Conservation (phyloP, 2,888 invertebrate genomes). For the Eristalis tenax region DNA sequence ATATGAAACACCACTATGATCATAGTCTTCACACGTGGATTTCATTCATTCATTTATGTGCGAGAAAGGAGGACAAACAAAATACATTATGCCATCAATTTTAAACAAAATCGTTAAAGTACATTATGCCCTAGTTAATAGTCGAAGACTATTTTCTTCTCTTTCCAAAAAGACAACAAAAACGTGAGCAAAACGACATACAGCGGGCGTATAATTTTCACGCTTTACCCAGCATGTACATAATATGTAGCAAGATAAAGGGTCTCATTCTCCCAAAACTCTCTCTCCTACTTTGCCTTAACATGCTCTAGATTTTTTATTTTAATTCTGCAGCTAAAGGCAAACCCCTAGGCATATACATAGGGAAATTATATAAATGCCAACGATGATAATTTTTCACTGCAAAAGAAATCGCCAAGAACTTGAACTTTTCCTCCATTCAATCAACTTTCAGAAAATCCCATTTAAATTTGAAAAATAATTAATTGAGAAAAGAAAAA, state of each 20-base stretch:
- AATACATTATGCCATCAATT: background rate
- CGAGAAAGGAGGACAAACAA: background rate
- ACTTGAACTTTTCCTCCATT: background rate
- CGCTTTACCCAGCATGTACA: background rate
- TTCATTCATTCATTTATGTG: background rate
- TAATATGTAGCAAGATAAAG: background rate
- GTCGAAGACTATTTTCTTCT: background rate
- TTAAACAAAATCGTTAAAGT: background rate
- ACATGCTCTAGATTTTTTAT: background rate
- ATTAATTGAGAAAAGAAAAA: conserved; percentile 32
- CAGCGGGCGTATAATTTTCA: background rate
- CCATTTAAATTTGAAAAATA: background rate
- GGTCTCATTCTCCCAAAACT: conserved; percentile 22
- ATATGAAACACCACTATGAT: background rate
- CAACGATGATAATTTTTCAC: conserved; percentile 13
- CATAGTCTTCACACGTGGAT: conserved; percentile 18
- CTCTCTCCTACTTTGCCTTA: conserved; percentile 1
- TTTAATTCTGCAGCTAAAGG: conserved; percentile 30
- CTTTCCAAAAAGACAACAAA: background rate
- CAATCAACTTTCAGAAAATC: conserved; percentile 22
- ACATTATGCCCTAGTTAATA: background rate
- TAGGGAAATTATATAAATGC: conserved; percentile 53
- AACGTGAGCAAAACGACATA: background rate
- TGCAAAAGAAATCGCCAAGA: background rate
- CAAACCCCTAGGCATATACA: conserved; percentile 44